These are phyloP conservation scores for human (Homo sapiens) DNA, from an alignment of 2,113 vertebrate genomes.

Conservation along the genomic window DNA sequence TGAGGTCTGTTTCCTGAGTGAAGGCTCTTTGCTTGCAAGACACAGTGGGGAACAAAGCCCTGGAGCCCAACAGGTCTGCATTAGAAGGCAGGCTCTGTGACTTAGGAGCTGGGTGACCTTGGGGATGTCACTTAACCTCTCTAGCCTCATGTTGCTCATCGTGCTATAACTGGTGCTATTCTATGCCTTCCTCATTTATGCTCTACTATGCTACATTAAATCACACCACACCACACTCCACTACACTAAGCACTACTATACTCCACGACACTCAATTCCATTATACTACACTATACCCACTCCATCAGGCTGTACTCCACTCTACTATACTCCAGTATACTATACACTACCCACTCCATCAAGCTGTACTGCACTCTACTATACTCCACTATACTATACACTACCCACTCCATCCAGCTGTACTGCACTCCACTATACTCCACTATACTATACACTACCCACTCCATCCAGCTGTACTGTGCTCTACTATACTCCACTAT, in stretches of 20 bases:
- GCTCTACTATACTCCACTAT: too few relatives aligned
- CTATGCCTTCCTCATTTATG: neutral
- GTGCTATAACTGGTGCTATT: neutral
- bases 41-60: neutral
- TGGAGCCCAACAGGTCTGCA: neutral
- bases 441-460: too few relatives aligned
- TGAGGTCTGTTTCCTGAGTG: neutral
- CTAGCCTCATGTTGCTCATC: neutral
- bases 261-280: neutral
- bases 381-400: too few relatives aligned
- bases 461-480: too few relatives aligned
- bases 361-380: too few relatives aligned
- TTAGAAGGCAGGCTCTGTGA: neutral
- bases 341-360: too few relatives aligned
- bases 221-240: neutral
- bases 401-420: too few relatives aligned
- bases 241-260: neutral
- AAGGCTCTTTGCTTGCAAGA: neutral
- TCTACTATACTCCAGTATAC: too few relatives aligned
- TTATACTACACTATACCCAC: neutral
- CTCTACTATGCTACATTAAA: neutral
- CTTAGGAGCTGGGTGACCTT: neutral
- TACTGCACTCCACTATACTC: rapidly evolving
- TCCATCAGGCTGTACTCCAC: rapidly evolving
- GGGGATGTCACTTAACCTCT: neutral